Base-by-base conservation (phyloP, 2,888 invertebrate genomes). In the Nomada flava region DNA sequence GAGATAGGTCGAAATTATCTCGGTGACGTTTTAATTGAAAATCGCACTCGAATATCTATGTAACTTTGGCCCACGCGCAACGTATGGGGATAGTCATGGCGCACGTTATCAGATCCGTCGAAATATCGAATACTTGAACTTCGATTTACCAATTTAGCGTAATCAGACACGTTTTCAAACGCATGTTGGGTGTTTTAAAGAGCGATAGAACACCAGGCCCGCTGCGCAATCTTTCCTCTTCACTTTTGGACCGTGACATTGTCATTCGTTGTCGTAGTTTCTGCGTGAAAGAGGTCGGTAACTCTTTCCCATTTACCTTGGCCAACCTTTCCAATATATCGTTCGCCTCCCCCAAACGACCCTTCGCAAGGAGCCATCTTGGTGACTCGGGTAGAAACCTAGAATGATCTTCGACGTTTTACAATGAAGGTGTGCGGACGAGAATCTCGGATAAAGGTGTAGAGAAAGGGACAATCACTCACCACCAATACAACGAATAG, bases 371-470 rank as follows among this genome's bases (percentile, higher is more conserved):
- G n/a, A 98, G 94, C 98, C 98, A 98, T 88, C 98, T 95, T 0
- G 98, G 98, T 10, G 98, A 98, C 94, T 98, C 98, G 0, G 98
- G 98, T 90, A 98, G 95, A 84, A 97, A 96, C 94, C 95, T 95
- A 85, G 2, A 89, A 89, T 42, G 23, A 75, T 63, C 42, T 67
- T 42, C 1, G 2, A 52, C 53, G 18, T 64, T 77, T 64, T 23
- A 62, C 15, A 42, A 20, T n/a, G 11, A 5, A 29, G 2, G 7
- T 13, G 11, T 1, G 23, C 2, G 10, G 13, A 36, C n/a, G 13
- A 2, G 2, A 23, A 23, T 50, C 9, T 2, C 11, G 11, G 3
- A 18, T 18, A 52, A n/a, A 1, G 2, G 15, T 36, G 11, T 59
- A 52, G 11, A 10, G 2, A 29, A 0, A n/a, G 18, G 2, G 20